Evolutionary conservation across 2,888 invertebrate species (phyloP), one percentile per base, ranked within the genome.

Genomic region (Tetragnatha montana): DNA sequence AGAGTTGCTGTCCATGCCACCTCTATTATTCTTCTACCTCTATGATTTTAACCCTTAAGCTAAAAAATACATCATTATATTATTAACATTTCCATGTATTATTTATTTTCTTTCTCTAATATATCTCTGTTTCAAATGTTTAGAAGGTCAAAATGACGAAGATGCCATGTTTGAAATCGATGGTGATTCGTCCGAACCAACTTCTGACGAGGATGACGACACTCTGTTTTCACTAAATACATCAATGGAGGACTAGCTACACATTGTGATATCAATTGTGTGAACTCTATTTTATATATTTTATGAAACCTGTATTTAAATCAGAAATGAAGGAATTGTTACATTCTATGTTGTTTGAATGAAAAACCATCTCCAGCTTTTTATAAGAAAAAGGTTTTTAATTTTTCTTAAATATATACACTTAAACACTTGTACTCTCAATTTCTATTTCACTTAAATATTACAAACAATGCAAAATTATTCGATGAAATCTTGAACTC

Each of bases 81-180:
- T 35, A 35, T 4, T 35, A 35, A 35, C 35, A 35, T 4, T 35
- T 35, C 4, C 4, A 35, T 35, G 35, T 35, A 35, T 35, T 35
- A 35, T 35, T 35, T n/a, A n/a, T n/a, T 35, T 35, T 35, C 35
- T 35, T 35, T 35, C 35, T 35, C 22, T 19, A 78, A 35, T n/a
- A 12, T 50, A 19, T 35, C n/a, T 68, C 14, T 35, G 22, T 69
- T 10, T 60, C 78, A 84, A 19, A 91, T 35, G 91, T 73, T 87
- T 87, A n/a, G 92, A 91, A 21, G 92, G 91, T 22, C 91, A 91
- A 51, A 86, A 91, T 35, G 91, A 91, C 10, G 91, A 91, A 70
- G 92, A 68, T 12, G 71, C 91, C 17, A 92, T 91, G 8, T 92
- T 91, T 71, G 91, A 92, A n/a, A 85, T 91, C 21, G 92, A 91